Base-by-base conservation (phyloP, 1,140 invertebrate genomes). In the Brachionus plicatilis region DNA sequence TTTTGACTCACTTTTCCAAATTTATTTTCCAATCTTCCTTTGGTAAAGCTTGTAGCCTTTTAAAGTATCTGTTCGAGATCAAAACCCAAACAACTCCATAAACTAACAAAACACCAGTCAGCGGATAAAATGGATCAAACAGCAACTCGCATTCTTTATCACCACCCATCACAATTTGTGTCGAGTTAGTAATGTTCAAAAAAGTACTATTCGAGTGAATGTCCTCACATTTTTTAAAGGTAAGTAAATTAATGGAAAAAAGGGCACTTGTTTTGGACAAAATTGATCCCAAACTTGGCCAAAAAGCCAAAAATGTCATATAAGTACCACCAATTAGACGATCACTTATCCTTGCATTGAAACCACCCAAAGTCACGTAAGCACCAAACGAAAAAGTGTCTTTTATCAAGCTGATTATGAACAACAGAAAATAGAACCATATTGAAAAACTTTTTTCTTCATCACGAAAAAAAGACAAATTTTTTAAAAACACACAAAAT, bases 291-390 rank as follows among this genome's bases (percentile, higher is more conserved):
- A 65, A 29, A 47, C 43, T 82, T 14, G 79, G 65, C 79, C 79
- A 82, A 47, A 82, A 68, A 29, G 24, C n/a, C 17, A 82, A 68
- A 82, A 82, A 82, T 11, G 79, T 82, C 53, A 82, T 45, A 7
- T 82, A 82, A 45, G 79, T 82, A n/a, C 53, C 79, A 8, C 79
- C 79, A 4, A 82, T 65, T 17, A 68, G 17, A 17, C 65, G 53
- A 27, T 82, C 79, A 12, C 20, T 82, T 37, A 82, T 82, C 60
- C 17, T 65, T 5, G 79, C 79, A 41, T 43, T 27, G 24, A 65
- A 82, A 43, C 37, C 37, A 12, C 53, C 79, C 2, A 82, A 14
- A 68, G 53, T 65, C 20, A 84, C 20, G 20, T 43, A 84, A 29
- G 27, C n/a, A 29, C n/a, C 43, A 84, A 84, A 84, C 3, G 27